Conservation (phyloP, 2,888 invertebrate genomes). For the Dryococelus australis region DNA sequence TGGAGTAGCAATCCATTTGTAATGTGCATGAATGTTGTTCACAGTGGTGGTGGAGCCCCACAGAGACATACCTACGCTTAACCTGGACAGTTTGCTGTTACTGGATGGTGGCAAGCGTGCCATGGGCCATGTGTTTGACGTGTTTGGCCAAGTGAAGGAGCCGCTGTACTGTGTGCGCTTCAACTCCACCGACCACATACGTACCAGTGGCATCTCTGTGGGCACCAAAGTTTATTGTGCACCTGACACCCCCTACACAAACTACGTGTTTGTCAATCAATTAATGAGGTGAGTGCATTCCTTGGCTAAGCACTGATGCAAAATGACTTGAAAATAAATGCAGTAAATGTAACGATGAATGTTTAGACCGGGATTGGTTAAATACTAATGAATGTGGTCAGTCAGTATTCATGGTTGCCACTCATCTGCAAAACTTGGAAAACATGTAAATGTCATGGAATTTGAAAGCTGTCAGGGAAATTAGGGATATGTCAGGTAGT, state of each 20-base stretch:
- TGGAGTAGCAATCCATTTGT: no score
- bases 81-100: conserved; percentile 88
- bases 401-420: background rate
- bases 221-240: conserved; percentile 84
- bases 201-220: conserved; percentile 68
- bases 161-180: conserved; percentile 93
- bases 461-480: background rate
- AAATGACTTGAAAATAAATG: conserved; percentile 22
- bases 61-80: conserved; percentile 77
- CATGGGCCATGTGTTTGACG: conserved; percentile 87
- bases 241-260: conserved; percentile 77
- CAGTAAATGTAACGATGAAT: background rate
- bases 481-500: no score
- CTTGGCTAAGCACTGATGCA: background rate
- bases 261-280: conserved; percentile 76
- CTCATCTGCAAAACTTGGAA: no score
- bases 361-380: background rate
- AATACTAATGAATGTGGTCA: background rate
- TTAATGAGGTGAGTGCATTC: conserved; percentile 70
- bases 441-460: no score
- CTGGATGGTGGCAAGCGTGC: conserved; percentile 77
- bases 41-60: conserved; percentile 78
- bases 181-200: conserved; percentile 79
- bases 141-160: conserved; percentile 84
- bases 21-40: conserved; percentile 50